Conservation (phyloP, 2,113 vertebrate genomes). For the Geococcyx californianus region DNA sequence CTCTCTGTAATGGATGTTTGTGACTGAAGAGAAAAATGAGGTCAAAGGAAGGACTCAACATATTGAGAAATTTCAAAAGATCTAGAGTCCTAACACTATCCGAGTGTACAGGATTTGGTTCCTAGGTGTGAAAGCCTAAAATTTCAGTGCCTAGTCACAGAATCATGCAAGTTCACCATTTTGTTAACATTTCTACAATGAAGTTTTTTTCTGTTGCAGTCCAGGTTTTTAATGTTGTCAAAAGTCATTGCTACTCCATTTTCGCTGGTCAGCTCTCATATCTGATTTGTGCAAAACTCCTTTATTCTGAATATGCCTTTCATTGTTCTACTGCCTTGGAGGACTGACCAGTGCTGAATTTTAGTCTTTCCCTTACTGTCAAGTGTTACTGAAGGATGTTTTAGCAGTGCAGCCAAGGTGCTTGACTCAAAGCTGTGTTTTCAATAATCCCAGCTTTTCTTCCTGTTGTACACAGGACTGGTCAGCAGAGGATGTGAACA, state of each 20-base stretch:
- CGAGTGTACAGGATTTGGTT: neutral
- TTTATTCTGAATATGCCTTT: neutral
- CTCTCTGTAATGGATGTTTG: neutral
- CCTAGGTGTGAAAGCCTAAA: neutral
- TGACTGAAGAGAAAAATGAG: neutral
- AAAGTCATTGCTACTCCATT: neutral
- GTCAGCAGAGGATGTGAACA: neutral
- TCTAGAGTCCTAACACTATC: neutral
- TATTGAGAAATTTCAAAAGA: neutral
- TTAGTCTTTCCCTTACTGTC: neutral
- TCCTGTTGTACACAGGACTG: neutral
- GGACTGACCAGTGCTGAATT: neutral
- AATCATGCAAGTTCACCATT: neutral
- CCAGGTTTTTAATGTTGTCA: neutral
- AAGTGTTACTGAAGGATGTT: neutral
- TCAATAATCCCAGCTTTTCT: conserved; percentile 39
- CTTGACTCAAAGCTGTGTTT: neutral
- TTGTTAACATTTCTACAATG: neutral
- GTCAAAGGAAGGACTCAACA: neutral
- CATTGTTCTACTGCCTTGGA: neutral
- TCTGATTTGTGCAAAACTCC: neutral
- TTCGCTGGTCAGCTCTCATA: neutral
- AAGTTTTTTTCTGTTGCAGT: neutral
- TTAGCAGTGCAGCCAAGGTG: neutral
- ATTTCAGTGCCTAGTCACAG: neutral